Evolutionary conservation across 2,888 invertebrate genomes (phyloP).

Genomic region (Bombylius discolor): DNA sequence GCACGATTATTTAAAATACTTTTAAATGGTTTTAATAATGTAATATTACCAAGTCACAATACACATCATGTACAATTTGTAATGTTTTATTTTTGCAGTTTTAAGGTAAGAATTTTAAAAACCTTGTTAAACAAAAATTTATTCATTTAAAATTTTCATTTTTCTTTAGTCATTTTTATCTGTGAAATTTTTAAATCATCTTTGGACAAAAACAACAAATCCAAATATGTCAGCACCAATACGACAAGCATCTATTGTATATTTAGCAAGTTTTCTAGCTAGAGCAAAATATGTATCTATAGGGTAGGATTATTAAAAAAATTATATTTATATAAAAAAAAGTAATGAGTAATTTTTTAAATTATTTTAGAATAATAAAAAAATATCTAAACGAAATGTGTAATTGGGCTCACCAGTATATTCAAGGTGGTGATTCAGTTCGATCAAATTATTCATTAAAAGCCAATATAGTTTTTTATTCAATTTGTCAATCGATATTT

Average conservation of each 20-base stretch:
- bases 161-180: conserved; percentile 31
- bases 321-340: background rate
- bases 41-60: conserved; percentile 71
- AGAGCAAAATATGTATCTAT: conserved; percentile 50
- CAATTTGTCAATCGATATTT: conserved; percentile 84
- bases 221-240: conserved; percentile 49
- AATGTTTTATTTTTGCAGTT: conserved; percentile 59
- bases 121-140: background rate
- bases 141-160: background rate
- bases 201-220: conserved; percentile 62
- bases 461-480: conserved; percentile 79
- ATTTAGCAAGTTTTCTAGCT: conserved; percentile 61
- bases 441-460: conserved; percentile 41
- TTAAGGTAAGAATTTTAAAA: conserved; percentile 35
- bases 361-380: conserved; percentile 46
- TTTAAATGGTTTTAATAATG: conserved; percentile 60
- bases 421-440: conserved; percentile 35
- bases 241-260: conserved; percentile 57
- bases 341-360: background rate
- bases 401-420: conserved; percentile 75
- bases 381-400: conserved; percentile 55
- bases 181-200: conserved; percentile 52
- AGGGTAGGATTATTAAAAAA: conserved; percentile 38
- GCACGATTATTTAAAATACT: conserved; percentile 40
- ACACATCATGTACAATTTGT: conserved; percentile 67